Conservation (phyloP, 2,888 invertebrate genomes). For the Cactoblastis cactorum region DNA sequence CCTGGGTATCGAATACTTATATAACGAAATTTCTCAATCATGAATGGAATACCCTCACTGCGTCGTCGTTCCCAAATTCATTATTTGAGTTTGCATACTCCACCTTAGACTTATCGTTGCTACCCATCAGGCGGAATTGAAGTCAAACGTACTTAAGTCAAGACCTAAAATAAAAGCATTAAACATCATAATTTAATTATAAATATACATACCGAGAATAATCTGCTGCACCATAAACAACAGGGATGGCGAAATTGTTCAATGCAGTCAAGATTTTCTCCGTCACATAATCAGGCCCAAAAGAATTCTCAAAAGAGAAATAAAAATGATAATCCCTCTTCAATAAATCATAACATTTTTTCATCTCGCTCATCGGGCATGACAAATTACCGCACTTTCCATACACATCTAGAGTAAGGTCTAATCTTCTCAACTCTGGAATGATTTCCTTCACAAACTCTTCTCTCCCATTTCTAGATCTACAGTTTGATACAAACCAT, state of each 20-base stretch:
- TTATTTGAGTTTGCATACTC: no score
- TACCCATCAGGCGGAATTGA: no score
- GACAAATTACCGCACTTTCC: conserved; percentile 34
- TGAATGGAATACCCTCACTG: no score
- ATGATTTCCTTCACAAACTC: conserved; percentile 27
- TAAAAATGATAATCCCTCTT: conserved; percentile 43
- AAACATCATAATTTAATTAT: no score
- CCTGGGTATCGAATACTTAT: no score
- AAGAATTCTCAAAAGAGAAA: conserved; percentile 49
- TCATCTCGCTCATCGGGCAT: conserved; percentile 26
- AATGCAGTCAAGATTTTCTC: conserved; percentile 48
- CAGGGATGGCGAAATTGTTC: conserved; percentile 78
- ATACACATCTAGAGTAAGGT: conserved; percentile 36
- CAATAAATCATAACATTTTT: conserved; percentile 32
- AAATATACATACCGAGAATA: conserved; percentile 40
- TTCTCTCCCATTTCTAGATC: conserved; percentile 34
- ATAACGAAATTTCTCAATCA: no score
- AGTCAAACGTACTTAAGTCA: no score
- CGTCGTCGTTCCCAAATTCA: no score
- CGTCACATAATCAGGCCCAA: conserved; percentile 40
- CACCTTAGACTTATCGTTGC: no score
- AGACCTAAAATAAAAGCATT: no score
- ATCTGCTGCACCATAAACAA: conserved; percentile 82
- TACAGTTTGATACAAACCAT: conserved; percentile 56
- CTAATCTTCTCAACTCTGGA: conserved; percentile 27